Percentiles rank a stretch among this genome's conserved stretches.
Evolutionary conservation across 2,113 vertebrate genomes (phyloP).

Genomic region (Odobenus rosmarus): DNA sequence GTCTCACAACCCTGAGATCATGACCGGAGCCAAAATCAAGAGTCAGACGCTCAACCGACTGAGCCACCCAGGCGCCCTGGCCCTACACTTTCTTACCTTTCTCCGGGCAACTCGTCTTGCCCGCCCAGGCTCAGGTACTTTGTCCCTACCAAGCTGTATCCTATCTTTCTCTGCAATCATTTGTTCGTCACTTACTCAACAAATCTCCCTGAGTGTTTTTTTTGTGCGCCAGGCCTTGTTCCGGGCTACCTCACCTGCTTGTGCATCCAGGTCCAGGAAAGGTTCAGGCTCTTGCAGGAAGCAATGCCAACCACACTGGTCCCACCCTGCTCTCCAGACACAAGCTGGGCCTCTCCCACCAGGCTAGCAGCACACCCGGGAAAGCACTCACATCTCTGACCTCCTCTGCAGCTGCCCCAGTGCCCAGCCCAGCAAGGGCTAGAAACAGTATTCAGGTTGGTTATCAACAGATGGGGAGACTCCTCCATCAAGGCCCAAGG

Average conservation of each 20-base stretch:
- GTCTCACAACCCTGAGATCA: background rate
- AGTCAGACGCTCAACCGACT: background rate
- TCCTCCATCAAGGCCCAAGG: background rate
- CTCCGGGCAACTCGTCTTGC: background rate
- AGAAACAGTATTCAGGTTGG: background rate
- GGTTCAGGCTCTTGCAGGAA: background rate
- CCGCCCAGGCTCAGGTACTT: background rate
- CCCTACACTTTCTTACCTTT: background rate
- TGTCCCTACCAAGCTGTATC: background rate
- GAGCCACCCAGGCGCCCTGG: background rate
- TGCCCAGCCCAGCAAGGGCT: background rate
- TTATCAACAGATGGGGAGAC: background rate
- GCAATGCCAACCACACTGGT: accelerated
- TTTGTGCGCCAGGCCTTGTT: background rate
- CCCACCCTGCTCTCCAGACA: background rate
- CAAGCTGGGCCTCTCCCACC: background rate
- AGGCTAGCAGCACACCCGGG: background rate
- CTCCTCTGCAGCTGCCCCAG: background rate
- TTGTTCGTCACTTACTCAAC: background rate
- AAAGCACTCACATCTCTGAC: background rate
- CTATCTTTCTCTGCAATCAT: background rate
- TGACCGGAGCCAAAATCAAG: background rate
- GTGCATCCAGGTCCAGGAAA: too few relatives aligned
- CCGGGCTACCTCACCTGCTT: background rate
- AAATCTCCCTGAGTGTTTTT: background rate